phyloP scores from a whole-genome alignment of 2,113 vertebrate genomes.

The Aplodontia rufa region DNA sequence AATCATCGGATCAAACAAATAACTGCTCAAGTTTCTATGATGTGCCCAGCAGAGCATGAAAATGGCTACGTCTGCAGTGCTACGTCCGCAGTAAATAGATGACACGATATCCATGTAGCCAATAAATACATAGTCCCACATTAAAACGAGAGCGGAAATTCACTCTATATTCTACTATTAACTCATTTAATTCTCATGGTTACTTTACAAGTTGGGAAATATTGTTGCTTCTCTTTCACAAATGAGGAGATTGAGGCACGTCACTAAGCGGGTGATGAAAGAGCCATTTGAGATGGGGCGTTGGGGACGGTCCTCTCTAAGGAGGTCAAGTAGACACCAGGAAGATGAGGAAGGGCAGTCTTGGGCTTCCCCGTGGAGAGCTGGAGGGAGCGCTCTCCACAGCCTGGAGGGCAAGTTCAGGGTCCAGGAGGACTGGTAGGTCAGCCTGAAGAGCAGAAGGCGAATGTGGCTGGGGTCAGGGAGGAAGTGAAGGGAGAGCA shows the following conservation, averaged over 20 bases:
- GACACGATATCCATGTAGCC: background rate
- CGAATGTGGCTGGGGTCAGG: background rate
- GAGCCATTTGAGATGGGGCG: background rate
- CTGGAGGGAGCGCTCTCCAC: background rate
- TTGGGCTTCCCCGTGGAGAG: rapidly evolving
- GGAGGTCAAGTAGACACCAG: background rate
- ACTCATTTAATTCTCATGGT: background rate
- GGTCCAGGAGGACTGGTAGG: background rate
- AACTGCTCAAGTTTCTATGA: conserved; percentile 2
- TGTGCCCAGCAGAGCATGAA: background rate
- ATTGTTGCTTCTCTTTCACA: background rate
- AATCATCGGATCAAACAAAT: background rate
- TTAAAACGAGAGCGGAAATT: background rate
- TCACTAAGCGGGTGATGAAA: background rate
- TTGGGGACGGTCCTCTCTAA: background rate
- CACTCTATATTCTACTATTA: background rate
- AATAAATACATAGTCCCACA: background rate
- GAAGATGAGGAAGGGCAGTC: background rate
- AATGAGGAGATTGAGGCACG: background rate
- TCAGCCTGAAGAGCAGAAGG: background rate
- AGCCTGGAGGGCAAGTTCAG: background rate
- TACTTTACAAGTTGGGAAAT: background rate
- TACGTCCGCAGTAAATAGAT: background rate
- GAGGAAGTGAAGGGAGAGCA: background rate
- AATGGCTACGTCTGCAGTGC: background rate